Conservation (phyloP, 2,888 invertebrate genomes). For the Chironomus tentans region DNA sequence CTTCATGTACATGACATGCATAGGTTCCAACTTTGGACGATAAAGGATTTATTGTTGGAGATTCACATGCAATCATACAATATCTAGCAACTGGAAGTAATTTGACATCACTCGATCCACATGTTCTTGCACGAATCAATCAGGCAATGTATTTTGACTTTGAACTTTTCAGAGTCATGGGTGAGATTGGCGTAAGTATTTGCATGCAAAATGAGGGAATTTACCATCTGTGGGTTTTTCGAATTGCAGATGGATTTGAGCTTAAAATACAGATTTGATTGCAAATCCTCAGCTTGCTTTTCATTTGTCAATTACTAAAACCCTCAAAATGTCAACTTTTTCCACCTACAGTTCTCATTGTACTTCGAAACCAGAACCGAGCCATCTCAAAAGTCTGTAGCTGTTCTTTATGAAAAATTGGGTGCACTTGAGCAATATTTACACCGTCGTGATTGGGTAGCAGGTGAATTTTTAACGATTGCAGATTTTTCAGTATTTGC, state of each 20-base stretch:
- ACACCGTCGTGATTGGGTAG: not conserved
- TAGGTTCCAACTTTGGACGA: conserved; percentile 8
- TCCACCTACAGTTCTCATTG: not conserved
- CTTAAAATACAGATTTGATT: too few relatives aligned
- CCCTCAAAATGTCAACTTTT: too few relatives aligned
- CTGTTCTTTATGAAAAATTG: conserved; percentile 1
- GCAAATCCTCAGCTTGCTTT: too few relatives aligned
- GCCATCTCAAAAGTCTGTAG: conserved; percentile 1
- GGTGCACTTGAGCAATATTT: not conserved
- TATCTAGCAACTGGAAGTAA: not conserved
- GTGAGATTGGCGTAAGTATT: conserved; percentile 15
- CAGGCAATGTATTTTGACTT: conserved; percentile 9
- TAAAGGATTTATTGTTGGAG: not conserved
- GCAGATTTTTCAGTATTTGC: conserved; percentile 13
- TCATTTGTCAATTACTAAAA: too few relatives aligned
- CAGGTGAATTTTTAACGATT: conserved; percentile 5
- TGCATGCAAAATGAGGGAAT: not conserved
- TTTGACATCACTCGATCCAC: not conserved
- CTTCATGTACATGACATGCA: too few relatives aligned
- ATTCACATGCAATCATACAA: conserved; percentile 14
- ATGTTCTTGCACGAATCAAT: not conserved
- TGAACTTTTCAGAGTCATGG: conserved; percentile 9
- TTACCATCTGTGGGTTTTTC: not conserved
- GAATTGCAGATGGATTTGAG: too few relatives aligned
- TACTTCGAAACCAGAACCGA: not conserved